phyloP scores from a whole-genome alignment of 35 echinoderm and acorn worm species.

The Acanthaster planci region DNA sequence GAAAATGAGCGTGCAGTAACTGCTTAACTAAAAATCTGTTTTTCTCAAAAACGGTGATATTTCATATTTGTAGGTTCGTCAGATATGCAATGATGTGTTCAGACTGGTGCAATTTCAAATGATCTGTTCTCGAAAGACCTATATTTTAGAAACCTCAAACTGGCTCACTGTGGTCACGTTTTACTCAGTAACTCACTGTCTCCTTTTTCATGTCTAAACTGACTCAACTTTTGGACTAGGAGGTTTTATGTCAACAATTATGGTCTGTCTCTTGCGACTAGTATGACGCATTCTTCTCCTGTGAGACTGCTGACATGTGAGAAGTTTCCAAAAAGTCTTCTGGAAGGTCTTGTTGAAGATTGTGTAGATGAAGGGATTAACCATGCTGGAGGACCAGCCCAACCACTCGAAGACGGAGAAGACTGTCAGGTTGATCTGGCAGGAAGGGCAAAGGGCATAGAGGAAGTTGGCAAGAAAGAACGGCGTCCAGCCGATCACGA shows the following conservation, averaged over 20 bases:
- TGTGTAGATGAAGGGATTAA: constrained; percentile 89
- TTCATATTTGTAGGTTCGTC: no score
- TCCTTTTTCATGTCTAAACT: no score
- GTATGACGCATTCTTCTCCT: background rate
- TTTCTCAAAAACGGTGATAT: no score
- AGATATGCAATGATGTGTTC: no score
- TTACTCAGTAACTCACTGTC: no score
- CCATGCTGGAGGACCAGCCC: constrained; percentile 78
- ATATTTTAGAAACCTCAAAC: no score
- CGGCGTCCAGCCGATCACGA: constrained; percentile 81
- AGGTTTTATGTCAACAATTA: background rate
- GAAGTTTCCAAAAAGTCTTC: constrained; percentile 54
- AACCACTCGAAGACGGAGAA: constrained; percentile 76
- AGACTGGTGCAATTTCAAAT: no score
- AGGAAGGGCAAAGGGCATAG: constrained; percentile 27
- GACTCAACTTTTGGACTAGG: no score
- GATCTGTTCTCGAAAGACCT: no score
- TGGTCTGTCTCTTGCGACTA: background rate
- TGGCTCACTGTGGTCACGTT: no score
- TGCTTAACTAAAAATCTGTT: no score
- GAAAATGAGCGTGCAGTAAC: no score
- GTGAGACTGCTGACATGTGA: constrained; percentile 23
- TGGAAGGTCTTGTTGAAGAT: constrained; percentile 74
- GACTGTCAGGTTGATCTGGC: constrained; percentile 7
- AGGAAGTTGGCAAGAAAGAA: constrained; percentile 78